phyloP scores from a whole-genome alignment of 2,113 vertebrate genomes.

The Siniperca chuatsi region DNA sequence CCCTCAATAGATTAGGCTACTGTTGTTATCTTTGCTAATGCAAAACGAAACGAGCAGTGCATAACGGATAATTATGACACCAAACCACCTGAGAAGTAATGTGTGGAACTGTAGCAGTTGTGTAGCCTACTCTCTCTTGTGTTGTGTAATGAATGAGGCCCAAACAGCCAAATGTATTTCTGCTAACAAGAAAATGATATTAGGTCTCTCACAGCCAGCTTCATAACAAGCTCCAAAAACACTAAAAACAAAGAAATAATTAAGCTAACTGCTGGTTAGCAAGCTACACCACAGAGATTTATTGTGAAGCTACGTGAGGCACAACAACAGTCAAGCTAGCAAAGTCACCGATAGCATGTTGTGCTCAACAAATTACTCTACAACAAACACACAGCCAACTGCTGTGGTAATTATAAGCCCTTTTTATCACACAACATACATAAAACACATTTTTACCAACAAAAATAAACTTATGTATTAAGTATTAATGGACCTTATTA shows the following conservation, averaged over 20 bases:
- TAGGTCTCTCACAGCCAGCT: slow-evolving; percentile 13
- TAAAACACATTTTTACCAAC: background rate
- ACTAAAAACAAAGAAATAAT: background rate
- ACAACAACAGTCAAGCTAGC: background rate
- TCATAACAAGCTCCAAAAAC: slow-evolving; percentile 15
- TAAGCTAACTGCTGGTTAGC: slow-evolving; percentile 8
- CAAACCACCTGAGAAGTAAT: background rate
- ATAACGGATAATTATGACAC: background rate
- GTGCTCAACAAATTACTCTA: background rate
- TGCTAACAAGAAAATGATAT: slow-evolving; percentile 6
- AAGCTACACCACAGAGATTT: background rate
- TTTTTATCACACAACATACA: background rate
- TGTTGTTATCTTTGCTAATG: background rate
- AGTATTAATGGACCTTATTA: background rate
- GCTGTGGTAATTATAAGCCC: background rate
- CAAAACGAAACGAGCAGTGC: background rate
- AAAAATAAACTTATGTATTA: background rate
- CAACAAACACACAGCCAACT: background rate
- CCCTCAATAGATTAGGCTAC: slow-evolving; percentile 2
- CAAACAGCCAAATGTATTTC: slow-evolving; percentile 13
- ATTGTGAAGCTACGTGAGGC: background rate
- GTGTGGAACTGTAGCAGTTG: background rate
- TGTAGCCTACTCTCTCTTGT: background rate
- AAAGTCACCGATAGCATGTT: background rate
- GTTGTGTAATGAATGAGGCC: background rate